Conservation (phyloP, 2,797 vertebrate species). For the Enteromius thamalakanensis region DNA sequence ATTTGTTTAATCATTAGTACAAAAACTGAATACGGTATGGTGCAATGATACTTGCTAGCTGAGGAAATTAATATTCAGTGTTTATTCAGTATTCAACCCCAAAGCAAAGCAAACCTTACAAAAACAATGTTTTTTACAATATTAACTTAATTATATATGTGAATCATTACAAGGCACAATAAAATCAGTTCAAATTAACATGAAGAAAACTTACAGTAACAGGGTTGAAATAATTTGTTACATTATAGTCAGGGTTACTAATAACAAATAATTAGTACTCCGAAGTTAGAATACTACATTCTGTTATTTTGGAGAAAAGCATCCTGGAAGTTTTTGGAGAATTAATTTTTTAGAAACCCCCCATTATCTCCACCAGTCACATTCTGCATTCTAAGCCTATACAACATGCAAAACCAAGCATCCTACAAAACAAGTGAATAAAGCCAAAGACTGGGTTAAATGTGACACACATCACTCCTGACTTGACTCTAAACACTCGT, state of each 20-base stretch:
- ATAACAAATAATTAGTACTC: background rate
- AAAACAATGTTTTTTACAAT: background rate
- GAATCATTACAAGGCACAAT: background rate
- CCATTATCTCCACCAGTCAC: background rate
- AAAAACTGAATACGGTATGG: background rate
- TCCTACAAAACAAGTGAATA: background rate
- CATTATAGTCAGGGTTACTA: background rate
- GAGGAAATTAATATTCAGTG: background rate
- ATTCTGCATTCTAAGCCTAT: background rate
- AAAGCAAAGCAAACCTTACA: background rate
- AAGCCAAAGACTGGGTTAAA: background rate
- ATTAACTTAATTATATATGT: background rate
- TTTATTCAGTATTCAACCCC: background rate
- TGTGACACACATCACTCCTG: background rate
- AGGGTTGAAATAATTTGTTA: background rate
- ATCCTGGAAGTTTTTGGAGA: background rate
- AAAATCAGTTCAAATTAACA: background rate
- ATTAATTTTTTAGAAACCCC: background rate
- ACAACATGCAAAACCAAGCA: background rate
- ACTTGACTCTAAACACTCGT: conserved; percentile 15
- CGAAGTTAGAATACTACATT: background rate
- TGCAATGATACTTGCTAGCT: background rate
- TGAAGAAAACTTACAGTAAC: background rate
- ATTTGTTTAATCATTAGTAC: background rate
- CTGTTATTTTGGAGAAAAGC: background rate